These are phyloP conservation scores for Galagoides demidoff DNA, from an alignment of 2,797 vertebrate genomes.

Conservation along the genomic window DNA sequence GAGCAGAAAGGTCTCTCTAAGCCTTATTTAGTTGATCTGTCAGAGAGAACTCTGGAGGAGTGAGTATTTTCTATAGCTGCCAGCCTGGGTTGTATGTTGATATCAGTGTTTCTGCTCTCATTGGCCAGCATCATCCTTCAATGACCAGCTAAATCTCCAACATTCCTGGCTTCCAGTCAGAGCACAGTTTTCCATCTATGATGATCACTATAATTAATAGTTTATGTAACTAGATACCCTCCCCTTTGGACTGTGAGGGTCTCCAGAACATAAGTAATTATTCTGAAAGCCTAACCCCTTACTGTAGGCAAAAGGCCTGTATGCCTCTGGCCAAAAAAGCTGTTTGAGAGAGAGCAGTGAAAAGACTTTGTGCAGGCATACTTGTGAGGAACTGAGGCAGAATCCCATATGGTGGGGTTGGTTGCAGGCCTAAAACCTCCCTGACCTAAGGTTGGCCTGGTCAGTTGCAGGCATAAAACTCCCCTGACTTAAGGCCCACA, in stretches of 20 bases:
- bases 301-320: too few relatives aligned
- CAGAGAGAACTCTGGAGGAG: not conserved
- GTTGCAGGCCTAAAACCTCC: too few relatives aligned
- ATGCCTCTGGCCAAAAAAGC: too few relatives aligned
- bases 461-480: too few relatives aligned
- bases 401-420: too few relatives aligned
- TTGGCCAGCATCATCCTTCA: not conserved
- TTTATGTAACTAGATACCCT: not conserved
- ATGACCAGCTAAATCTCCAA: not conserved
- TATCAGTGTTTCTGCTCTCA: not conserved
- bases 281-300: not conserved
- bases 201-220: not conserved
- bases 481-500: too few relatives aligned
- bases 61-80: not conserved
- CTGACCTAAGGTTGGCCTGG: too few relatives aligned
- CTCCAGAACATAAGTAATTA: not conserved
- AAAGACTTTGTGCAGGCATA: too few relatives aligned
- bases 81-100: not conserved
- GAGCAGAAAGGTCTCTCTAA: not conserved
- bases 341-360: too few relatives aligned
- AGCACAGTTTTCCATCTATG: not conserved
- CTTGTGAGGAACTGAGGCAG: too few relatives aligned
- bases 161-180: not conserved
- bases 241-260: not conserved
- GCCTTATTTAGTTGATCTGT: not conserved